phyloP scores from a whole-genome alignment of 2,888 invertebrate species.

The Rugalucina vietnamica region DNA sequence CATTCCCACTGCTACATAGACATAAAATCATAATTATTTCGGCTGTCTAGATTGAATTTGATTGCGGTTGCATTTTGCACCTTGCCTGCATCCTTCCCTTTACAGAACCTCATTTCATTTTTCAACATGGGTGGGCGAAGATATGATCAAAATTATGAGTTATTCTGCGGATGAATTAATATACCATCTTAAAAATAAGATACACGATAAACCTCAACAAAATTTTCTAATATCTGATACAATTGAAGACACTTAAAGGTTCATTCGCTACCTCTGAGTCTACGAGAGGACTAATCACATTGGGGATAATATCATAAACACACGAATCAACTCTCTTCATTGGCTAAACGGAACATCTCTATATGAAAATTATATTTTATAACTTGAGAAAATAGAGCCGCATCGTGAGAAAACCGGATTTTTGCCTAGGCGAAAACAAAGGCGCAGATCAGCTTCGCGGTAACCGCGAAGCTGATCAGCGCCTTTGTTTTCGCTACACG shows the following conservation, averaged over 20 bases:
- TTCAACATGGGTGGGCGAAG: conserved; percentile 62
- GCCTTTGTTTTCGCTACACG: too few species aligned
- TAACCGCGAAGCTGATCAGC: too few species aligned
- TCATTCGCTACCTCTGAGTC: neutral
- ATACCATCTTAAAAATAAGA: conserved; percentile 62
- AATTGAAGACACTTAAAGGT: conserved; percentile 36
- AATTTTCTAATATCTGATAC: conserved; percentile 58
- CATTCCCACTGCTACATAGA: neutral
- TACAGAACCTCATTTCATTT: conserved; percentile 1
- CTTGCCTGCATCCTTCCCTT: neutral
- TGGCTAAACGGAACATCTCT: conserved; percentile 1
- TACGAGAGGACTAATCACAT: neutral
- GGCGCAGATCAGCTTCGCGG: too few species aligned
- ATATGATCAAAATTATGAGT: conserved; percentile 67
- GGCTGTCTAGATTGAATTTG: neutral
- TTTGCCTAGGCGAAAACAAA: too few species aligned
- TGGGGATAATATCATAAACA: neutral
- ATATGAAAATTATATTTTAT: neutral
- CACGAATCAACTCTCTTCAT: neutral
- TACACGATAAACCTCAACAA: conserved; percentile 62
- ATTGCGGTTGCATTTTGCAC: neutral
- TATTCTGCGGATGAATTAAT: conserved; percentile 63
- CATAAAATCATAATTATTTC: neutral
- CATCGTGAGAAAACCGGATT: too few species aligned
- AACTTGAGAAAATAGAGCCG: neutral